These are phyloP conservation scores for Cyanoliseus patagonus DNA, from an alignment of 2,113 vertebrate genomes.

Conservation along the genomic window DNA sequence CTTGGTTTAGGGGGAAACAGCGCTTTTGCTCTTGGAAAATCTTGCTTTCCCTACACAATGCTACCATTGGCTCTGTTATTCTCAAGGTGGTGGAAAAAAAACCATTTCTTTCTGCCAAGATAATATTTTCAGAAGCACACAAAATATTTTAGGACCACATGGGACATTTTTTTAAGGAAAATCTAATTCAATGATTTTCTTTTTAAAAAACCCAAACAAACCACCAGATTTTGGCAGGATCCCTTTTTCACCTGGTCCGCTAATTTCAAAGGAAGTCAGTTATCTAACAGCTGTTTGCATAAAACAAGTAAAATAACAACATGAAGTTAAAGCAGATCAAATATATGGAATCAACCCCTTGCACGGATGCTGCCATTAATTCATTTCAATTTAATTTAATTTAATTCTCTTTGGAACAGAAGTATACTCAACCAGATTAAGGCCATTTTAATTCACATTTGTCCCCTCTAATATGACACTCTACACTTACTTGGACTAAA, in stretches of 20 bases:
- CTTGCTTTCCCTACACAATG: background rate
- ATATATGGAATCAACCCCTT: background rate
- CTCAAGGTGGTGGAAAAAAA: background rate
- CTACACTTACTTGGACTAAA: background rate
- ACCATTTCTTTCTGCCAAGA: background rate
- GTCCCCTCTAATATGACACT: background rate
- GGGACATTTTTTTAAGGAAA: background rate
- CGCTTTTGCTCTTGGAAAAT: background rate
- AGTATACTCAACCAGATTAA: background rate
- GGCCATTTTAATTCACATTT: background rate
- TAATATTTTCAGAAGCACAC: background rate
- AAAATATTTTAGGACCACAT: background rate
- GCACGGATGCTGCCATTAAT: background rate
- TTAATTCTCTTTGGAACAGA: background rate
- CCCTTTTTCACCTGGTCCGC: background rate
- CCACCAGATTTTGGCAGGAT: background rate
- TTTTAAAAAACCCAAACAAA: rapidly evolving
- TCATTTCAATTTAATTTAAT: background rate
- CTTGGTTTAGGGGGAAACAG: background rate
- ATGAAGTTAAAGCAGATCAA: slow-evolving; percentile 7
- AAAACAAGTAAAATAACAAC: slow-evolving; percentile 10
- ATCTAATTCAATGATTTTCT: background rate
- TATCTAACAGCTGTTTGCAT: background rate
- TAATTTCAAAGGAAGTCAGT: background rate
- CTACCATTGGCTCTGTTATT: background rate